Conservation (phyloP, 2,797 vertebrate genomes). For the Lithobates sylvaticus region DNA sequence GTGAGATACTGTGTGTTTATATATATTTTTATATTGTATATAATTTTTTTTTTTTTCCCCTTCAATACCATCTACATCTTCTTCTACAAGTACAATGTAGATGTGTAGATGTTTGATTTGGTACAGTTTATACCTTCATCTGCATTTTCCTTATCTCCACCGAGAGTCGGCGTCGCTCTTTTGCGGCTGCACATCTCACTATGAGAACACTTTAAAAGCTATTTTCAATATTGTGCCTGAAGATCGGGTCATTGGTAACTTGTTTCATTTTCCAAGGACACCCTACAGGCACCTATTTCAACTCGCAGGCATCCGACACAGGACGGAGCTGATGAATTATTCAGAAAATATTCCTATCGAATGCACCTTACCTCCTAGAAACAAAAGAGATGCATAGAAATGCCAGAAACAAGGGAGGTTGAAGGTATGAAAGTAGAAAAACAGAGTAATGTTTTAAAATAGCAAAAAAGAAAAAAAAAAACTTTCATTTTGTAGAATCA, state of each 20-base stretch:
- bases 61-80: background rate
- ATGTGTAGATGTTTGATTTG: slow-evolving; percentile 12
- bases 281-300: slow-evolving; percentile 51
- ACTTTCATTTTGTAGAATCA: too few relatives aligned
- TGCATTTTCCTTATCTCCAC: slow-evolving; percentile 22
- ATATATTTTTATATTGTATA: too few relatives aligned
- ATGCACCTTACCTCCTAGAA: slow-evolving; percentile 12
- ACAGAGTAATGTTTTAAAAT: too few relatives aligned
- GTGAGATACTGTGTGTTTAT: too few relatives aligned
- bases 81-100: background rate
- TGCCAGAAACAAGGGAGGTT: slow-evolving; percentile 8
- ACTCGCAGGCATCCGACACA: slow-evolving; percentile 41
- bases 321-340: slow-evolving; percentile 47
- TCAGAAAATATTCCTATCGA: slow-evolving; percentile 37
- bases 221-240: slow-evolving; percentile 56
- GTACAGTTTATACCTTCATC: slow-evolving; percentile 15
- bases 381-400: slow-evolving; percentile 7
- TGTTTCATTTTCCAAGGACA: slow-evolving; percentile 54
- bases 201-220: slow-evolving; percentile 43
- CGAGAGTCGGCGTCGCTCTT: slow-evolving; percentile 8
- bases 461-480: too few relatives aligned
- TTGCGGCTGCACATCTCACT: background rate
- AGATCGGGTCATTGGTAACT: slow-evolving; percentile 48
- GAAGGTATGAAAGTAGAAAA: too few relatives aligned
- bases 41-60: too few relatives aligned